These are phyloP conservation scores for Clamator glandarius DNA, from an alignment of 2,797 vertebrate genomes.

Conservation along the genomic window DNA sequence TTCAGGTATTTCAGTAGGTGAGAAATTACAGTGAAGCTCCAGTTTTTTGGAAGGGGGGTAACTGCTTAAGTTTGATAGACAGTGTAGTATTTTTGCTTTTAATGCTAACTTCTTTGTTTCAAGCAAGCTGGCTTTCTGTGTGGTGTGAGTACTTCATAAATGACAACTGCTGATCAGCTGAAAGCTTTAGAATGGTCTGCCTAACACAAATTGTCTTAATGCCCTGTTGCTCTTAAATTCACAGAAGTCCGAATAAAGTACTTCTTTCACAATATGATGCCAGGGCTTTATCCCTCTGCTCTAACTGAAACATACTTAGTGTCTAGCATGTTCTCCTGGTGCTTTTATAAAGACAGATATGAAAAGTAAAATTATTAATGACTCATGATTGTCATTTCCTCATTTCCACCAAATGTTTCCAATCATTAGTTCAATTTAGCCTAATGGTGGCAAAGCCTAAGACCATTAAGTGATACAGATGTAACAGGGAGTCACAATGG, in stretches of 20 bases:
- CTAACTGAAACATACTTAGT: neutral
- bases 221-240: neutral
- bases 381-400: neutral
- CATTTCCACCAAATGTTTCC: neutral
- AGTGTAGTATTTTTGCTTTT: neutral
- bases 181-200: neutral
- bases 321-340: neutral
- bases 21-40: neutral
- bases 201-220: neutral
- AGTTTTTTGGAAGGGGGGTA: neutral
- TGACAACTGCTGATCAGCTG: neutral
- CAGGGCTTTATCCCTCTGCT: neutral
- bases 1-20: neutral
- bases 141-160: neutral
- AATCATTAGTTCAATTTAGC: slow-evolving; percentile 24
- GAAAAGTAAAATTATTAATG: neutral
- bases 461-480: neutral
- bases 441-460: slow-evolving; percentile 26
- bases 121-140: neutral
- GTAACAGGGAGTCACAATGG: neutral
- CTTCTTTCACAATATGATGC: neutral
- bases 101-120: neutral
- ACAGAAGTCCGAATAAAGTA: neutral
- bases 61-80: neutral
- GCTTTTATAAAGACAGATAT: neutral